Conservation (phyloP, 1,140 invertebrate genomes). For the Heliconius eleuchia region DNA sequence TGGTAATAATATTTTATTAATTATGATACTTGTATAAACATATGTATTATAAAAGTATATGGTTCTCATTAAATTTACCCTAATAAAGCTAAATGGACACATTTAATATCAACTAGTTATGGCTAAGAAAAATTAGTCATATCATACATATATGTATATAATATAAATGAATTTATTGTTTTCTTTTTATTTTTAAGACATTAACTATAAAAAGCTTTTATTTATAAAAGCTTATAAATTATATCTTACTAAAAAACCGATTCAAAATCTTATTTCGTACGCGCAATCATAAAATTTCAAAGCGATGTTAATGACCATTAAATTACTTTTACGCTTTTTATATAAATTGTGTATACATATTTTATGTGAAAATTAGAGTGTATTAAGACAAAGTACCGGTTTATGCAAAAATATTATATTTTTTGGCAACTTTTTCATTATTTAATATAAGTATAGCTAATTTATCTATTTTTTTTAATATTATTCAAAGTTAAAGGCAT, state of each 20-base stretch:
- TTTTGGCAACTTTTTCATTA: neutral
- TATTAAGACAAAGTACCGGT: neutral
- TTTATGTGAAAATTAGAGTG: neutral
- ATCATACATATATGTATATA: no score
- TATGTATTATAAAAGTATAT: neutral
- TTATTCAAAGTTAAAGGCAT: no score
- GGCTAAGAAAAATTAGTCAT: no score
- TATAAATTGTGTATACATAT: neutral
- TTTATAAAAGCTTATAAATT: neutral
- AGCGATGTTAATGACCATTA: constrained; percentile 17
- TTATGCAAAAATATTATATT: neutral
- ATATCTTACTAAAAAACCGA: neutral
- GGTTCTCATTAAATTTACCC: no score
- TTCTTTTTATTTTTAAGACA: no score
- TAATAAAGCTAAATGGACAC: no score
- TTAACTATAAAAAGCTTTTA: neutral
- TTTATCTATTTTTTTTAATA: no score
- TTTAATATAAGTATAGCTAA: no score
- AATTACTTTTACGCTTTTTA: constrained; percentile 8
- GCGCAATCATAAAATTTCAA: neutral
- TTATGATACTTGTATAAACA: neutral
- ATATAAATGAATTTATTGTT: no score
- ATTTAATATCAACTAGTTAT: no score
- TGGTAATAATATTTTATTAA: neutral
- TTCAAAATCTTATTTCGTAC: neutral